phyloP scores from a whole-genome alignment of 2,888 invertebrate species.

The Drosophila flavopinicola region DNA sequence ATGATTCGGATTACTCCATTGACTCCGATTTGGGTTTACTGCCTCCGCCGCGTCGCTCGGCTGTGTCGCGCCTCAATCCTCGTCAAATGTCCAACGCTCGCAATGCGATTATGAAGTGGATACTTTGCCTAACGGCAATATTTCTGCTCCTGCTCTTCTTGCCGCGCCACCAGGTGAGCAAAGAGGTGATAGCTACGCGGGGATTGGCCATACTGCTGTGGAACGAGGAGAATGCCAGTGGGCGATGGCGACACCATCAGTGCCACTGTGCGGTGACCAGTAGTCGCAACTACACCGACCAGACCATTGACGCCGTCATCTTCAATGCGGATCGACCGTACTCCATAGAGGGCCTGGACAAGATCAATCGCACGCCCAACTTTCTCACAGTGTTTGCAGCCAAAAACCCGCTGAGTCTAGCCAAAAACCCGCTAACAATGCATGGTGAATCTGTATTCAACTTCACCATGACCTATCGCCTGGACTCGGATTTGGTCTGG shows the following conservation, averaged over 20 bases:
- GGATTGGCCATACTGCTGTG: constrained; percentile 46
- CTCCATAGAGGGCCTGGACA: constrained; percentile 15
- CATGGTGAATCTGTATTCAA: constrained; percentile 33
- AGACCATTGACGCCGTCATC: constrained; percentile 52
- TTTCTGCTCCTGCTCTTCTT: constrained; percentile 11
- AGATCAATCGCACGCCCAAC: constrained; percentile 8
- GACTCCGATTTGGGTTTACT: constrained; percentile 13
- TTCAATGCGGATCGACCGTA: constrained; percentile 51
- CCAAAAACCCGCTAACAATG: neutral
- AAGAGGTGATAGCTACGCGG: fast-evolving
- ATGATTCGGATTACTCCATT: neutral
- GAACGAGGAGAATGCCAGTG: constrained; percentile 32
- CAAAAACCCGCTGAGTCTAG: constrained; percentile 23
- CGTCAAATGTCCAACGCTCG: neutral
- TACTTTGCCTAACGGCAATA: constrained; percentile 6
- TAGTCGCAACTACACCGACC: constrained; percentile 1
- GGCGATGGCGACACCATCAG: constrained; percentile 5
- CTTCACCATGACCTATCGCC: constrained; percentile 64
- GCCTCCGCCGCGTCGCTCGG: constrained; percentile 43
- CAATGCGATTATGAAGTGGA: constrained; percentile 12
- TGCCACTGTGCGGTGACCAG: constrained; percentile 56
- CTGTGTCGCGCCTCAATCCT: constrained; percentile 10
- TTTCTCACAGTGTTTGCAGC: constrained; percentile 43
- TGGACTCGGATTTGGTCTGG: constrained; percentile 61
- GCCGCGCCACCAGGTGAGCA: neutral